Evolutionary conservation across 1,140 invertebrate genomes (phyloP), one percentile per base, ranked within the genome.

Genomic region (Rhysida immarginata): DNA sequence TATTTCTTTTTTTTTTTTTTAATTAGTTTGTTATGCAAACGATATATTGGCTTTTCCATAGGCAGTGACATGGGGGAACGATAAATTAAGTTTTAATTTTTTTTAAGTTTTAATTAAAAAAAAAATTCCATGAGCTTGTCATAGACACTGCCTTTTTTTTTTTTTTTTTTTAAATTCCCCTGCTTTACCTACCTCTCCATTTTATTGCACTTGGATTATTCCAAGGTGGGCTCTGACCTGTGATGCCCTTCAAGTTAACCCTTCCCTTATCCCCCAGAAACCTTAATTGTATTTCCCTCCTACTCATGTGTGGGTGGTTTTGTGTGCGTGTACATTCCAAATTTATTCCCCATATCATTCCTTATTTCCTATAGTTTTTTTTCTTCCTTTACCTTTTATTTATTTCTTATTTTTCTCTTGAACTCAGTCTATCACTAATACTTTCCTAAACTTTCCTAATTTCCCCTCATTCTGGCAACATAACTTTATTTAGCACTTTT

Each of bases 201-300:
- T 35, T 35, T 8, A 35, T 5, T 35, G 16, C 29, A 35, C 16
- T 35, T 5, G 16, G 18, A 5, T 20, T 46, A 20, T 46, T 23
- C 49, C 49, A 51, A 51, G 49, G 49, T 25, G 49, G 49, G 23
- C 49, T 51, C 49, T 46, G 49, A 51, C 49, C 49, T 51, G 49
- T 51, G 49, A 51, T 51, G 5, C 21, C 44, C 21, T 13, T 5
- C 5, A 46, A 18, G 16, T 51, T 51, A n/a, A 51, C 20, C 26
- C 26, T 25, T 26, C 13, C 13, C 24, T 25, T 51, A 16, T 20
- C 21, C 26, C 49, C 49, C 49, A 26, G 8, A 8, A 11, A 5
- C 26, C 26, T 27, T 20, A 8, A 5, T 51, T 26, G 2, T 51
- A 16, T 51, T 51, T 51, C 26, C 26, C 3, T 16, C 26, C 21